These are phyloP conservation scores for Danaus chrysippus DNA, from an alignment of 2,888 invertebrate species.

Conservation along the genomic window DNA sequence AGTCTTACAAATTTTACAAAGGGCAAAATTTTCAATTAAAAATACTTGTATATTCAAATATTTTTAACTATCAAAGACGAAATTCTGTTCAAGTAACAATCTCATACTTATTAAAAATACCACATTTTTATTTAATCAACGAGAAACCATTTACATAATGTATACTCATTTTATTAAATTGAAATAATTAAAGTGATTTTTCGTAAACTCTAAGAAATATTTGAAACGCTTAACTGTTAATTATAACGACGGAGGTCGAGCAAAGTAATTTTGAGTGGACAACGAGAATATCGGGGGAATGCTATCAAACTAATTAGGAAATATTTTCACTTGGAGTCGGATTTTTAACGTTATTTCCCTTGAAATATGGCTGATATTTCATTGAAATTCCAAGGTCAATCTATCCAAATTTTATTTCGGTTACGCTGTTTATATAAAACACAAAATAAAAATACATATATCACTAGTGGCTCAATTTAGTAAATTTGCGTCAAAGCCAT, in stretches of 20 bases:
- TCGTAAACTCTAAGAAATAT: slow-evolving; percentile 5
- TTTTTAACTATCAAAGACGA: too few relatives aligned
- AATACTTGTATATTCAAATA: too few relatives aligned
- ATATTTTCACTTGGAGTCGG: slow-evolving; percentile 3
- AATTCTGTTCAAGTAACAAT: too few relatives aligned
- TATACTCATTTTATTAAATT: too few relatives aligned
- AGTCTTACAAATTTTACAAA: too few relatives aligned
- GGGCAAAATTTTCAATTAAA: too few relatives aligned
- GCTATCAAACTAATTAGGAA: slow-evolving; percentile 4
- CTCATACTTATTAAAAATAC: too few relatives aligned
- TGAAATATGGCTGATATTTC: background rate
- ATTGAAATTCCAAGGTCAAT: background rate
- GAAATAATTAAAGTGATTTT: background rate
- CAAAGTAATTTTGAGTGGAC: slow-evolving; percentile 18
- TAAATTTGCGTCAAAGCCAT: slow-evolving; percentile 32
- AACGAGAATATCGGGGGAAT: slow-evolving; percentile 14
- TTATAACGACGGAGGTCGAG: slow-evolving; percentile 17
- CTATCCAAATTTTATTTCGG: background rate
- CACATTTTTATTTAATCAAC: too few relatives aligned
- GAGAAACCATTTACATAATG: too few relatives aligned
- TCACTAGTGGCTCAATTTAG: slow-evolving; percentile 29
- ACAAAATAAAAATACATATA: slow-evolving; percentile 22
- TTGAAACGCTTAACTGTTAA: slow-evolving; percentile 15
- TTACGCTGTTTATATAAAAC: slow-evolving; percentile 22
- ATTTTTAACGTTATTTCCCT: background rate